These are phyloP conservation scores for Uria lomvia DNA, from an alignment of 2,113 vertebrate species.

Conservation along the genomic window DNA sequence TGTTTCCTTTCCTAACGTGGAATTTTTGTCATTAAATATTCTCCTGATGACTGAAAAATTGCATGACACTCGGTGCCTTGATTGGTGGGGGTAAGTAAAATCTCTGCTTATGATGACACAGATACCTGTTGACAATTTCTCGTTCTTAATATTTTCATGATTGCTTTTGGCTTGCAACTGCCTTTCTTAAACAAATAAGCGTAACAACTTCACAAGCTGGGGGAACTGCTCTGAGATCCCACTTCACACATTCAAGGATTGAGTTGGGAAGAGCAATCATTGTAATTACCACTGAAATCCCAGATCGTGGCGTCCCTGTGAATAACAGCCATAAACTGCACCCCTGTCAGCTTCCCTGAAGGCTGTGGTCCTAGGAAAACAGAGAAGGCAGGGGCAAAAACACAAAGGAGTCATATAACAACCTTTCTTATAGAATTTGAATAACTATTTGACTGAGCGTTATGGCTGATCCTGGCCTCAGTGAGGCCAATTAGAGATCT, in stretches of 20 bases:
- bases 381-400: not conserved
- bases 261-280: not conserved
- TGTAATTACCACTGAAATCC: constrained; percentile 53
- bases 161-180: constrained; percentile 39
- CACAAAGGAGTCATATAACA: not conserved
- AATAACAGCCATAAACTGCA: constrained; percentile 16
- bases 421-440: not conserved
- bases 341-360: not conserved
- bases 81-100: constrained; percentile 35
- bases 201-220: constrained; percentile 43
- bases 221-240: constrained; percentile 37
- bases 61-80: not conserved
- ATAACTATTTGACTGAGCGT: not conserved
- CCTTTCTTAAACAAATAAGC: constrained; percentile 60
- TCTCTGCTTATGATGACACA: constrained; percentile 43
- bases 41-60: not conserved
- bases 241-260: not conserved
- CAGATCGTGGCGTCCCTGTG: constrained; percentile 12
- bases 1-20: constrained; percentile 13
- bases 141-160: constrained; percentile 57
- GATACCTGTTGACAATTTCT: constrained; percentile 45
- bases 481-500: not conserved
- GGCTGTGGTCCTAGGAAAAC: not conserved
- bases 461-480: not conserved
- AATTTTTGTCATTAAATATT: constrained; percentile 16